Conservation (phyloP, 2,797 vertebrate genomes). For the Xiphorhynchus erythropygius region DNA sequence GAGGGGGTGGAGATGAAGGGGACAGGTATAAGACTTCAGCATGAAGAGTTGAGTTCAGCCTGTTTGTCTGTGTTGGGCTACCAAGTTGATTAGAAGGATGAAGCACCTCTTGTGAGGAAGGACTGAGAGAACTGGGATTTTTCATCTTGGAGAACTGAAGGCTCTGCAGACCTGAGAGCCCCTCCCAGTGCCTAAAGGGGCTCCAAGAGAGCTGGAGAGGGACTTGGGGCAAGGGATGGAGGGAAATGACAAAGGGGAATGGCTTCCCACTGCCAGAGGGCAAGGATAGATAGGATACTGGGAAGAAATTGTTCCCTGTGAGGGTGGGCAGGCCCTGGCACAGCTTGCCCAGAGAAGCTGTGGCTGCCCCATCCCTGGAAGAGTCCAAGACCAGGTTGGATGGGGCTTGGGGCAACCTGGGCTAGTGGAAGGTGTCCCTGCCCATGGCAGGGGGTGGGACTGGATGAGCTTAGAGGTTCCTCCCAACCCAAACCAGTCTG, state of each 20-base stretch:
- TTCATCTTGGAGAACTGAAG: neutral
- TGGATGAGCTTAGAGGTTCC: neutral
- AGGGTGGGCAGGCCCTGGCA: fast-evolving
- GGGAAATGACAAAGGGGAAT: neutral
- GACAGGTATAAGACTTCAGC: neutral
- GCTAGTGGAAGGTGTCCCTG: neutral
- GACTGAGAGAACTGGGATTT: neutral
- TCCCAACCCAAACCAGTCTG: neutral
- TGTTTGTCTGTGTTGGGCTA: neutral
- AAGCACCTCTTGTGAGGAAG: neutral
- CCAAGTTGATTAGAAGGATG: neutral
- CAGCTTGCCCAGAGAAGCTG: neutral
- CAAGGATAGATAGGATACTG: neutral
- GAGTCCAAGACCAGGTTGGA: neutral
- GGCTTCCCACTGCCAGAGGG: neutral
- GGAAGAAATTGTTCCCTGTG: fast-evolving
- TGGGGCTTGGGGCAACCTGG: fast-evolving
- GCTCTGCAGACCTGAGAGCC: neutral
- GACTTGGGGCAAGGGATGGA: neutral
- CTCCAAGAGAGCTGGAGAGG: neutral
- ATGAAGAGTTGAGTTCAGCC: neutral
- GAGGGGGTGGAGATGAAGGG: neutral
- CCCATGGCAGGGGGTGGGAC: neutral
- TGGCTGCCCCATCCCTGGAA: neutral
- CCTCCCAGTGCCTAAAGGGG: neutral